Conservation (phyloP, 2,888 invertebrate species). For the Nemurella pictetii region DNA sequence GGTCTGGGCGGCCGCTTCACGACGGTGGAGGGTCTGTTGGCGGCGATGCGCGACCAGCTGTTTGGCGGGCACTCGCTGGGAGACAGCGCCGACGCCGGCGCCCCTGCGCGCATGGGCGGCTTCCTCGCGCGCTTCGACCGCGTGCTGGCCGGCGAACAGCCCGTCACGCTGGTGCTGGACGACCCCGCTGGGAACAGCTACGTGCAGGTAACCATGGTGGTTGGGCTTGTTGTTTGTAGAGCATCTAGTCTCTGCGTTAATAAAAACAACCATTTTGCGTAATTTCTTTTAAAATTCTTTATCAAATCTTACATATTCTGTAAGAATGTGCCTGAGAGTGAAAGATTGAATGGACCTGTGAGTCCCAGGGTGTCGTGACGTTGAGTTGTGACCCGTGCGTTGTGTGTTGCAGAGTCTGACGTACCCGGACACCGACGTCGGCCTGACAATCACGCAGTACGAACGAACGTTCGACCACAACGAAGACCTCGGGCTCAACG, state of each 20-base stretch:
- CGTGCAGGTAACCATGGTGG: conserved; percentile 69
- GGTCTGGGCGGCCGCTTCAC: conserved; percentile 92
- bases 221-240: no score
- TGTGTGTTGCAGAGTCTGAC: conserved; percentile 64
- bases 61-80: conserved; percentile 68
- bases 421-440: conserved; percentile 68
- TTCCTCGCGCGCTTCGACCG: conserved; percentile 70
- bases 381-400: conserved; percentile 17
- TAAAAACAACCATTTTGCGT: no score
- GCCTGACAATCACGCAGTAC: conserved; percentile 76
- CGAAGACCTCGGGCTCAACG: conserved; percentile 92
- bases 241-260: no score
- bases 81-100: conserved; percentile 66
- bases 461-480: conserved; percentile 87
- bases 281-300: no score
- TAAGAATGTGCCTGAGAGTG: no score
- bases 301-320: no score
- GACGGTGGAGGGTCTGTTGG: conserved; percentile 88
- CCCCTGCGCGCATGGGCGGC: conserved; percentile 59
- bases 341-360: no score
- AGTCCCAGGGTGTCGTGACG: neutral
- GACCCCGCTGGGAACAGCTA: conserved; percentile 99
- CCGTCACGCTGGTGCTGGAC: conserved; percentile 81
- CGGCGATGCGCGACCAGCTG: conserved; percentile 77
- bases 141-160: conserved; percentile 63